A percentile compares a stretch with the other conserved stretches of the same genome.
Evolutionary conservation across 2,888 invertebrate species (phyloP).

Genomic region (Ferrisia virgata): DNA sequence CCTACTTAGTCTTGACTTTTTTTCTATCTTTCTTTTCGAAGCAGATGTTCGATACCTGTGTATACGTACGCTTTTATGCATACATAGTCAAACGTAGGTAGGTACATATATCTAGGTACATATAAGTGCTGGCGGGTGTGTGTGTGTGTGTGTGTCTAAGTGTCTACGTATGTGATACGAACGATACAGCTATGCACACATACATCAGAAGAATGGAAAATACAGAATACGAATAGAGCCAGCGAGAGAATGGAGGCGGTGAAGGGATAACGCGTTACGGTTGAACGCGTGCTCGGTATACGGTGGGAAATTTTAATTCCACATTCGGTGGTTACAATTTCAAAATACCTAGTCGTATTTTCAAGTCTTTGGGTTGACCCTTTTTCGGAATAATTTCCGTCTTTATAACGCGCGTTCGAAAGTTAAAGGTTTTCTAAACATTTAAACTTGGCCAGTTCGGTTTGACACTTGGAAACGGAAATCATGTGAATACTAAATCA

Average conservation of each 20-base stretch:
- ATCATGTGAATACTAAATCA: constrained; percentile 22
- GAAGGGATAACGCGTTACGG: not conserved
- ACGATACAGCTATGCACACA: no score
- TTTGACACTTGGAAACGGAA: constrained; percentile 10
- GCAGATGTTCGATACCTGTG: not conserved
- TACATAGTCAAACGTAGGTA: no score
- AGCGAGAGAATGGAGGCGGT: not conserved
- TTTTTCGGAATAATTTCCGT: constrained; percentile 30
- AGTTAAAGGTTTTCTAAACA: constrained; percentile 20
- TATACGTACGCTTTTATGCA: no score
- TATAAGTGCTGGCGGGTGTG: not conserved
- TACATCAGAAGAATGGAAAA: no score
- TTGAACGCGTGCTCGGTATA: not conserved
- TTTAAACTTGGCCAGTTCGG: not conserved
- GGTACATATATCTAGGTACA: not conserved
- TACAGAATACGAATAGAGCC: no score
- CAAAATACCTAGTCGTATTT: not conserved
- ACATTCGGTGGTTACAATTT: not conserved
- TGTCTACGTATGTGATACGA: no score
- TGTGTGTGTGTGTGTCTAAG: not conserved
- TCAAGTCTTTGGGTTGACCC: constrained; percentile 13
- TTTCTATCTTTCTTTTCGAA: not conserved
- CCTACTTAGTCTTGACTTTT: not conserved
- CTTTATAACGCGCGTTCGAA: not conserved
- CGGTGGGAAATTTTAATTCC: constrained; percentile 19